These are phyloP conservation scores for Lamproptera curius DNA, from an alignment of 2,888 invertebrate species.

Conservation along the genomic window DNA sequence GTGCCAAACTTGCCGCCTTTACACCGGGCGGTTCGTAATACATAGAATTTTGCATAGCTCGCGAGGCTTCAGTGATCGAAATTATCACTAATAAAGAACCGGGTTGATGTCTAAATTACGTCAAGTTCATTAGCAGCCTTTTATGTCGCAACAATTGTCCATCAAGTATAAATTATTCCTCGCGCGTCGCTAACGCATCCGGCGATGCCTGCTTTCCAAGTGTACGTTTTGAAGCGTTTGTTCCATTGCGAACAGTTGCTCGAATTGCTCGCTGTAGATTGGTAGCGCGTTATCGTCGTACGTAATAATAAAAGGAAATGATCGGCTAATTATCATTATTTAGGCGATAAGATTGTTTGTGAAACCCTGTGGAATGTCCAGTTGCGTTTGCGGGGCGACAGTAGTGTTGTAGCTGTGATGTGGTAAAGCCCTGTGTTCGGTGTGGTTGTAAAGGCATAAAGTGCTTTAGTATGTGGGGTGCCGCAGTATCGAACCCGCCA, in stretches of 20 bases:
- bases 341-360: conserved; percentile 51
- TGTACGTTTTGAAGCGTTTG: conserved; percentile 64
- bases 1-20: conserved; percentile 20
- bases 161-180: conserved; percentile 69
- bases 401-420: conserved; percentile 51
- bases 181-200: conserved; percentile 68
- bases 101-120: conserved; percentile 37
- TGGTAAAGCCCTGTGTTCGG: conserved; percentile 41
- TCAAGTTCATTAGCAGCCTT: conserved; percentile 51
- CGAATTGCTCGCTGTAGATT: conserved; percentile 58
- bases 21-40: conserved; percentile 16
- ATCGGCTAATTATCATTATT: conserved; percentile 57
- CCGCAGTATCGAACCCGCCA: conserved; percentile 67
- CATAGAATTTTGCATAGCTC: conserved; percentile 18
- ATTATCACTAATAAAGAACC: conserved; percentile 32
- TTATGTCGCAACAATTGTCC: conserved; percentile 65
- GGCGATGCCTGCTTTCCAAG: conserved; percentile 71
- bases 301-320: conserved; percentile 48
- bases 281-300: conserved; percentile 55
- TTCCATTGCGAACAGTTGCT: conserved; percentile 64
- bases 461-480: conserved; percentile 66
- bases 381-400: conserved; percentile 51
- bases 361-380: conserved; percentile 49
- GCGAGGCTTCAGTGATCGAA: conserved; percentile 33
- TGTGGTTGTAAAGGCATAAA: conserved; percentile 30